Conservation (phyloP, 1,140 invertebrate genomes). For the Thalassaphorura encarpata region DNA sequence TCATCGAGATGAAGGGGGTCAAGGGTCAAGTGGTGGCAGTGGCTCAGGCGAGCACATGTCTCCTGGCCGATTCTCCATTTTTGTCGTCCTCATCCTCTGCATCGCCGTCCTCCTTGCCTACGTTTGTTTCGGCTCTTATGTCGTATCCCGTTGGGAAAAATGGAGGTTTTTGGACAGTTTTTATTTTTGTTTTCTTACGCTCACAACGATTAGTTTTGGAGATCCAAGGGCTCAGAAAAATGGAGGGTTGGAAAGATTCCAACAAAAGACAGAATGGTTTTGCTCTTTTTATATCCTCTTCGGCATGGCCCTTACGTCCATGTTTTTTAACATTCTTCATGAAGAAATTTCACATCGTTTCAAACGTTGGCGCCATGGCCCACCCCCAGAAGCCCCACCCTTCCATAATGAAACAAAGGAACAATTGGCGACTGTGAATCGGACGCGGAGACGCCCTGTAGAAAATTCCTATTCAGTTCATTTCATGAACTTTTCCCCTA, state of each 20-base stretch:
- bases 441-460: constrained; percentile 44
- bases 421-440: background rate
- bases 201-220: constrained; percentile 86
- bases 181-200: constrained; percentile 88
- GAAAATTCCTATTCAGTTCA: constrained; percentile 51
- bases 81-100: constrained; percentile 55
- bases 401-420: constrained; percentile 5
- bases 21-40: background rate
- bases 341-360: constrained; percentile 56
- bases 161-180: constrained; percentile 83
- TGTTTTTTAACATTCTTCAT: constrained; percentile 96
- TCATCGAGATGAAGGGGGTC: background rate
- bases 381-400: background rate
- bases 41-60: background rate
- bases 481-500: constrained; percentile 33
- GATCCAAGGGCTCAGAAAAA: constrained; percentile 49
- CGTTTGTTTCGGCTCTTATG: constrained; percentile 74
- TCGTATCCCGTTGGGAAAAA: constrained; percentile 71
- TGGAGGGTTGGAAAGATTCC: constrained; percentile 39
- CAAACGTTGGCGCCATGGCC: constrained; percentile 26
- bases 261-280: constrained; percentile 63
- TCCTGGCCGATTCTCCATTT: constrained; percentile 16
- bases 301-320: constrained; percentile 90
- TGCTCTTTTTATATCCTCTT: constrained; percentile 92
- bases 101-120: constrained; percentile 69